Evolutionary conservation across 2,113 vertebrate genomes (phyloP), one percentile per base, ranked within the genome.

Genomic region (Conger conger): DNA sequence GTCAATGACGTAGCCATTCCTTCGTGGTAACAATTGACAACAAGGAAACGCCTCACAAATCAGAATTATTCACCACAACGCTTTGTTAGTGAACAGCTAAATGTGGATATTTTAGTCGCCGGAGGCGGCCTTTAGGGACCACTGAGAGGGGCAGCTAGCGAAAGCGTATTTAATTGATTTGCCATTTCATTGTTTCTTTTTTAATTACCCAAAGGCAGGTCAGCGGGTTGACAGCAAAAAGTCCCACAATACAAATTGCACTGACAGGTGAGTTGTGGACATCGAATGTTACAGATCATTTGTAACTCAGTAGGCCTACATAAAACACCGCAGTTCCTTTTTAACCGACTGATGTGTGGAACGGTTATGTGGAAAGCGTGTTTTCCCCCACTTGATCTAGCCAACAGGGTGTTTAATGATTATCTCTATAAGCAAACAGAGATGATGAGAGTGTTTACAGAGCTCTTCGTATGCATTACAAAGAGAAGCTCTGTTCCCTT

Each of bases 31-130:
- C 38, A 84, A 37, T 18, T 54, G 76, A 53, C 76, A 54, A 18
- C 42, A 36, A 37, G 15, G 35, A n/a, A 60, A 82, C 23, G 23
- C 37, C 35, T 15, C 40, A 42, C 40, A 42, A 42, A 57, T 57
- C 54, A 4, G 23, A 83, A 83, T 83, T 27, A 83, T 40, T 76
- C 82, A 83, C 63, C 76, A n/a, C 5, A 68, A 54, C 80, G n/a
- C 45, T 76, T 53, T 27, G n/a, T 76, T 83, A 23, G 45, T 50
- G 68, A n/a, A 73, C 30, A 17, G 38, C 30, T 23, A 35, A 33
- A 18, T 13, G n/a, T 57, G n/a, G 23, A 17, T 20, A 54, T 40
- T 82, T 16, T 15, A 40, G 33, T 54, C 35, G 81, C 23, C 6
- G 30, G 36, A 42, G 37, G 82, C 76, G 23, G 18, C 23, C 23